Conservation (phyloP, 2,888 invertebrate genomes). For the Abrostola tripartita region DNA sequence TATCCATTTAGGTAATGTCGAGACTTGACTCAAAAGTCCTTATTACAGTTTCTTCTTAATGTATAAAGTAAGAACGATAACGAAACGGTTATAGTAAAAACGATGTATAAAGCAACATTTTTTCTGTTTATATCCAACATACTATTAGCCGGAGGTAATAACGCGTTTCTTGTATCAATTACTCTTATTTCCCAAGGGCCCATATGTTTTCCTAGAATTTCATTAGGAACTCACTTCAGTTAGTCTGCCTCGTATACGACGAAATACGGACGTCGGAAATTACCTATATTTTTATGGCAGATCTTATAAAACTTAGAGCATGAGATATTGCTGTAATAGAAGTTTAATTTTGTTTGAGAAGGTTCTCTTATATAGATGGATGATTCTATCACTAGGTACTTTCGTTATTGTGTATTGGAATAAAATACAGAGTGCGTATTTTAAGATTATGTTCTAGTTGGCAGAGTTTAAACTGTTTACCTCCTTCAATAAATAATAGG, state of each 20-base stretch:
- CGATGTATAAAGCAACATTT: not conserved
- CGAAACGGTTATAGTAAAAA: too few relatives aligned
- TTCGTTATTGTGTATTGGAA: not conserved
- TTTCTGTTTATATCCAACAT: not conserved
- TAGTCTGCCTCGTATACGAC: constrained; percentile 24
- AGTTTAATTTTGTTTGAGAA: not conserved
- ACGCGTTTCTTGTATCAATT: constrained; percentile 19
- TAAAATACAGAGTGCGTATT: not conserved
- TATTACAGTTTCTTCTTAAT: too few relatives aligned
- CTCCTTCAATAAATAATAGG: too few relatives aligned
- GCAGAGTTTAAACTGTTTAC: too few relatives aligned
- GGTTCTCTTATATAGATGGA: not conserved
- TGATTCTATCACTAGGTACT: not conserved
- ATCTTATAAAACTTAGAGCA: constrained; percentile 40
- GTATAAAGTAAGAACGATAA: too few relatives aligned
- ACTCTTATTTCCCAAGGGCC: constrained; percentile 48
- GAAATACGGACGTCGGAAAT: constrained; percentile 34
- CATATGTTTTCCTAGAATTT: constrained; percentile 49
- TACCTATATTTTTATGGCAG: constrained; percentile 32
- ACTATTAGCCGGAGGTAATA: constrained; percentile 9
- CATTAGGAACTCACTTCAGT: constrained; percentile 35
- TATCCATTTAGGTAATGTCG: too few relatives aligned
- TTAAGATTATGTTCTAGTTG: too few relatives aligned
- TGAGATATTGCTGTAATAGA: constrained; percentile 31
- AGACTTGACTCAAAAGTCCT: too few relatives aligned